A percentile compares a stretch with the other conserved stretches of the same genome.
phyloP scores from a whole-genome alignment of 2,888 invertebrate species.

The Resseliella maxima region DNA sequence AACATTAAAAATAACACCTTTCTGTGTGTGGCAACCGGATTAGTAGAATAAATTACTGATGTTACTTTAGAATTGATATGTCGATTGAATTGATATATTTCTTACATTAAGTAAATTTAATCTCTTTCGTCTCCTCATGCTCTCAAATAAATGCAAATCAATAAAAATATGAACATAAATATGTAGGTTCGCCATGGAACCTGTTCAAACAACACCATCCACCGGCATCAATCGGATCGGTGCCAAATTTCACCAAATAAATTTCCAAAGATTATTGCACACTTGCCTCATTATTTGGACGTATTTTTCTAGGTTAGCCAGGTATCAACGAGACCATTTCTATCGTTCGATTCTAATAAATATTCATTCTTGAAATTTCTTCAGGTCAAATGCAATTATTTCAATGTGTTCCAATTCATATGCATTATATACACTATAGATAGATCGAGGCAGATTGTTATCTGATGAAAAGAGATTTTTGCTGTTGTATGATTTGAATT shows the following conservation, averaged over 20 bases:
- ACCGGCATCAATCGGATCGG: not conserved
- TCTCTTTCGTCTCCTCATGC: too few relatives aligned
- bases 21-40: constrained; percentile 4
- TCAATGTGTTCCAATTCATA: constrained; percentile 22
- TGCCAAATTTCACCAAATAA: constrained; percentile 27
- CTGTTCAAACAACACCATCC: too few relatives aligned
- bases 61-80: not conserved
- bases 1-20: constrained; percentile 20
- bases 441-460: not conserved
- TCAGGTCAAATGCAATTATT: constrained; percentile 53
- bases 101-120: too few relatives aligned
- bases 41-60: not conserved
- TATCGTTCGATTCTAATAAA: not conserved
- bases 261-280: not conserved
- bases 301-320: constrained; percentile 27
- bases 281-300: not conserved
- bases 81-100: not conserved
- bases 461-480: not conserved
- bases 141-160: too few relatives aligned
- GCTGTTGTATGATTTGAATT: not conserved
- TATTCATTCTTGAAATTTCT: not conserved
- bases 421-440: not conserved
- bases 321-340: not conserved
- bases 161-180: too few relatives aligned
- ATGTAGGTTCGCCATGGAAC: too few relatives aligned